A percentile compares a stretch with the other conserved stretches of the same genome.
phyloP scores from a whole-genome alignment of 1,140 invertebrate species.

The Tetragonula clypearis region DNA sequence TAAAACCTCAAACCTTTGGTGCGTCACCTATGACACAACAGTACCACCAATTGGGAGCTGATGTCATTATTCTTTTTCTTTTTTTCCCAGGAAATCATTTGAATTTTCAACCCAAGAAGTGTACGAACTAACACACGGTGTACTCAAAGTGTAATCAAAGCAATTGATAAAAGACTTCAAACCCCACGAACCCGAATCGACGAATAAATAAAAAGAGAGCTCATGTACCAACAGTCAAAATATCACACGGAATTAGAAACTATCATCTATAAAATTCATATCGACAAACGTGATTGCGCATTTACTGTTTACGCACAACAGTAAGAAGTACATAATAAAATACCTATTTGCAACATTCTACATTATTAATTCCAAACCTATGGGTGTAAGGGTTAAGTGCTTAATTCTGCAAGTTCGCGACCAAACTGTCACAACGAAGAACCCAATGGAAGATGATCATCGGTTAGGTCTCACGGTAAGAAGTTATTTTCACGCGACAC shows the following conservation, averaged over 20 bases:
- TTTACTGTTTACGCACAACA: neutral
- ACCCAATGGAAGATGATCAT: conserved; percentile 15
- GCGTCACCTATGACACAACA: neutral
- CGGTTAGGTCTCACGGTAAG: conserved; percentile 45
- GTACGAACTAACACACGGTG: neutral
- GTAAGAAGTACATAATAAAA: neutral
- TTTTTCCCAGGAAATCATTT: neutral
- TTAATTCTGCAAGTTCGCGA: neutral
- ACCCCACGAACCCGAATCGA: neutral
- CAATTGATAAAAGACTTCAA: no score
- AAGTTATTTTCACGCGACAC: conserved; percentile 52
- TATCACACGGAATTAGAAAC: neutral
- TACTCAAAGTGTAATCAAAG: neutral
- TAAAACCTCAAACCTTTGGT: neutral
- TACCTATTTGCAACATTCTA: neutral
- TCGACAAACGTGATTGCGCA: neutral
- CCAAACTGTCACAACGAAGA: neutral
- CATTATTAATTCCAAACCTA: no score
- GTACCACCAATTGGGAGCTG: neutral
- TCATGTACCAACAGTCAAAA: neutral
- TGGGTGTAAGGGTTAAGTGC: neutral
- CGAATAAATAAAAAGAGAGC: neutral
- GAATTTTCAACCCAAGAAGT: neutral
- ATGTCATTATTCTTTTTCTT: neutral
- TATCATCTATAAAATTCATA: neutral